Conservation (phyloP, 2,113 vertebrate genomes). For the Chaenocephalus aceratus region DNA sequence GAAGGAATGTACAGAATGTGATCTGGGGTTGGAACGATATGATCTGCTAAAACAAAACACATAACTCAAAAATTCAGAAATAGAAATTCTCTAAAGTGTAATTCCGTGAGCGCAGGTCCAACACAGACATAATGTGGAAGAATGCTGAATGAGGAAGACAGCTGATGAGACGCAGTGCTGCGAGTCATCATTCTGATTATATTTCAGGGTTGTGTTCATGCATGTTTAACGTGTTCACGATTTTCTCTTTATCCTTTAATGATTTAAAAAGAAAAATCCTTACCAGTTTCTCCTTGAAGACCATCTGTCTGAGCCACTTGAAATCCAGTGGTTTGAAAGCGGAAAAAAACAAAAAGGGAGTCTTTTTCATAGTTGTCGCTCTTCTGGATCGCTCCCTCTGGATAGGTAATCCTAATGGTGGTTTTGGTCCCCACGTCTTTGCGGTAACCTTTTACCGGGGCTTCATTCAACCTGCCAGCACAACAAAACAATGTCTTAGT, state of each 20-base stretch:
- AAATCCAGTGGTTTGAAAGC: slow-evolving; percentile 98
- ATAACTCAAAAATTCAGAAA: slow-evolving; percentile 23
- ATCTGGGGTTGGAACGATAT: slow-evolving; percentile 11
- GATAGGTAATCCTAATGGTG: slow-evolving; percentile 97
- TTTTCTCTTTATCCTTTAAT: not conserved
- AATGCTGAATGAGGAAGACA: not conserved
- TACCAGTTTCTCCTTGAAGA: slow-evolving; percentile 97
- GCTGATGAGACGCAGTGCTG: not conserved
- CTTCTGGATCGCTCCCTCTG: slow-evolving; percentile 96
- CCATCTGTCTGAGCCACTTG: slow-evolving; percentile 97
- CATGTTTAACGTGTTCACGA: not conserved
- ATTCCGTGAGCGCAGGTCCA: not conserved
- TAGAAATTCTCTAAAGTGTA: not conserved
- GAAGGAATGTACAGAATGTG: slow-evolving; percentile 64
- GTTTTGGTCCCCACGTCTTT: slow-evolving; percentile 97
- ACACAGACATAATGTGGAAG: not conserved
- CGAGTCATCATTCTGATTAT: not conserved
- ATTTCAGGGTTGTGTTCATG: not conserved
- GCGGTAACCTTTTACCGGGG: slow-evolving; percentile 91
- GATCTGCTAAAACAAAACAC: slow-evolving; percentile 5
- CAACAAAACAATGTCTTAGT: not conserved
- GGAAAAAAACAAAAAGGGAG: slow-evolving; percentile 96
- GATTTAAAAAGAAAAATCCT: slow-evolving; percentile 60
- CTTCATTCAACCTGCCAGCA: slow-evolving; percentile 90
- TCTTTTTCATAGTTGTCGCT: slow-evolving; percentile 92